Base-by-base conservation (phyloP, 1,140 invertebrate species). In the Cephus cinctus region DNA sequence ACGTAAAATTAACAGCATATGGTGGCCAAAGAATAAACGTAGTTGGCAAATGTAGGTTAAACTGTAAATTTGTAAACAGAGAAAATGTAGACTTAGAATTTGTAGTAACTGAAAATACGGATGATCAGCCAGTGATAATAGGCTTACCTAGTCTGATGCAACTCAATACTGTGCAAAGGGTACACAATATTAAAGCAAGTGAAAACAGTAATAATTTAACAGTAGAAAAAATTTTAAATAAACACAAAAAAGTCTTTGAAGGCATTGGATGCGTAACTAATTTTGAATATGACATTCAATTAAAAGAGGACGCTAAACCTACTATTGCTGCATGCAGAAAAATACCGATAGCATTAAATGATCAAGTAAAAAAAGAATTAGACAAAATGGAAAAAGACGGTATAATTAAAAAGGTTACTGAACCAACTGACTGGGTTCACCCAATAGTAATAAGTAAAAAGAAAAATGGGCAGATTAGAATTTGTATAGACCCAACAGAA, bases 401-500 rank as follows among this genome's bases (percentile, higher is more conserved):
- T 12, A 43, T 70, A 5, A 58, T 61, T 16, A 30, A 39, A 23
- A 59, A 54, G 31, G 54, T 66, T 8, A 56, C 42, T 12, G 51
- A 71, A 44, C 67, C 72, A 14, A 71, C 67, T 5, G 65, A 75
- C 3, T 76, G 65, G 65, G 61, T 68, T 0, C 67, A 71, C 52
- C 30, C 51, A 2, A 42, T 71, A n/a, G 65, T 76, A 12, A 51
- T 75, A n/a, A 64, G 69, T 3, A 49, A 52, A 39, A 72, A 72
- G 65, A 56, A 48, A 19, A 60, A 63, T 46, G 59, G 62, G n/a
- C 42, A 63, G 19, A 16, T 77, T 5, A 52, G 75, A 51, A 47
- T 78, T 15, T 77, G 71, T 54, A 36, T 79, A 6, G 73, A 78
- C 42, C 72, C 71, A 12, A 57, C 35, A 19, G 50, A 74, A 20